Evolutionary conservation across 2,797 vertebrate genomes (phyloP), one percentile per base, ranked within the genome.

Genomic region (Crenichthys baileyi): DNA sequence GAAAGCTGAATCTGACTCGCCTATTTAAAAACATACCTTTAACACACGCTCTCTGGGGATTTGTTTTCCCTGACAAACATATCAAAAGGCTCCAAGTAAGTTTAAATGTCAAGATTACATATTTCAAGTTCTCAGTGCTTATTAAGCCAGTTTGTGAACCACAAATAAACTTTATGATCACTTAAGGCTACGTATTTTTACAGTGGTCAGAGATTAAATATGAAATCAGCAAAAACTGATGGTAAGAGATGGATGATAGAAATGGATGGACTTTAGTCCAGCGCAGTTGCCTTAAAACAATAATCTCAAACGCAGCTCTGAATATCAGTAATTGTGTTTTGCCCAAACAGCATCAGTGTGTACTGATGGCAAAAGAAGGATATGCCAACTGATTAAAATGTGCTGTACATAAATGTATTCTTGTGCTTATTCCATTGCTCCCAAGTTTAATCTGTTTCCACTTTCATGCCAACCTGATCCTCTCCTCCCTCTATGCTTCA

Each of bases 401-500:
- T 70, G 50, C n/a, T 22, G 13, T 61, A 26, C 58, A 68, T 56
- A 70, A 82, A 75, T 61, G 71, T 72, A 81, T 61, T 22, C 55
- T 29, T 70, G 11, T 72, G 55, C 41, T 50, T 76, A 39, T 50
- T 58, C 50, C 67, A 8, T 55, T 46, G 44, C 72, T 80, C 55
- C 81, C 16, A 83, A 80, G 31, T 87, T 81, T 75, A 82, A 86
- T 78, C 76, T 73, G 46, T 74, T 81, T 79, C 75, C 31, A 48
- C 70, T 81, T 70, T 83, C 78, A 79, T 82, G 61, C 77, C 70
- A 75, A 70, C 24, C 75, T 46, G 73, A 88, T 82, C 74, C 55
- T 79, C 73, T 79, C 68, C 70, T 80, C 55, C 73, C 67, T 76
- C 24, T 51, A 41, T 18, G 50, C 72, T 55, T 81, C 76, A 75